A percentile compares a stretch with the other conserved stretches of the same genome.
Conservation (phyloP, 2,888 invertebrate genomes). For the Cephonodes hylas region DNA sequence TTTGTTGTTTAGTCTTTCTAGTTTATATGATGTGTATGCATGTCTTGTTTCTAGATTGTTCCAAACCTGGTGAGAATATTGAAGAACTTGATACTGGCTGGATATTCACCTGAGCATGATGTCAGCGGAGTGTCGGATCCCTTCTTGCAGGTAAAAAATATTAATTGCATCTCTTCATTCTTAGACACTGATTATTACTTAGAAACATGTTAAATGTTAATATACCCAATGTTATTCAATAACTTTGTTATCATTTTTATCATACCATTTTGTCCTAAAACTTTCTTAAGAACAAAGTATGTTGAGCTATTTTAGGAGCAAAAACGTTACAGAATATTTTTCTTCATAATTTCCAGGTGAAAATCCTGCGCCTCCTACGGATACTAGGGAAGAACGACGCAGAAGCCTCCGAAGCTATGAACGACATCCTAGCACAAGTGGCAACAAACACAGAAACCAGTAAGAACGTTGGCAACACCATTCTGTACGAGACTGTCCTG, state of each 20-base stretch:
- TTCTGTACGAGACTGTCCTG: conserved; percentile 99
- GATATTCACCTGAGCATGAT: conserved; percentile 99
- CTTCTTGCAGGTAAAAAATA: conserved; percentile 98
- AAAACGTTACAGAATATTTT: background rate
- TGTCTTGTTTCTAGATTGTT: conserved; percentile 89
- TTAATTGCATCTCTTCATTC: conserved; percentile 1
- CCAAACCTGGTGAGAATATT: conserved; percentile 98
- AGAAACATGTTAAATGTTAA: no score
- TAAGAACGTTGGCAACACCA: conserved; percentile 99
- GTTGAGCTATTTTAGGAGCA: no score
- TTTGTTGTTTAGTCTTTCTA: no score
- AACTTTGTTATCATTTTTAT: no score
- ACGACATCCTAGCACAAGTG: conserved; percentile 99
- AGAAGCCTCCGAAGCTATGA: conserved; percentile 99
- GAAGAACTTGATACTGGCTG: conserved; percentile 98
- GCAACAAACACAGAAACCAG: conserved; percentile 99
- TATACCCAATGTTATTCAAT: no score
- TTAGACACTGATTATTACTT: background rate
- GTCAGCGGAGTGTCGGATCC: conserved; percentile 99
- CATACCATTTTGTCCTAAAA: no score
- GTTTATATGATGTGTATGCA: conserved; percentile 12
- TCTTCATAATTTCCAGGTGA: conserved; percentile 84
- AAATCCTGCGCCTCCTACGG: conserved; percentile 95
- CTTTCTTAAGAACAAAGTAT: no score
- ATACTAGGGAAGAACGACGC: conserved; percentile 98